These are phyloP conservation scores for Alcedo atthis DNA, from an alignment of 2,797 vertebrate species.

Conservation along the genomic window DNA sequence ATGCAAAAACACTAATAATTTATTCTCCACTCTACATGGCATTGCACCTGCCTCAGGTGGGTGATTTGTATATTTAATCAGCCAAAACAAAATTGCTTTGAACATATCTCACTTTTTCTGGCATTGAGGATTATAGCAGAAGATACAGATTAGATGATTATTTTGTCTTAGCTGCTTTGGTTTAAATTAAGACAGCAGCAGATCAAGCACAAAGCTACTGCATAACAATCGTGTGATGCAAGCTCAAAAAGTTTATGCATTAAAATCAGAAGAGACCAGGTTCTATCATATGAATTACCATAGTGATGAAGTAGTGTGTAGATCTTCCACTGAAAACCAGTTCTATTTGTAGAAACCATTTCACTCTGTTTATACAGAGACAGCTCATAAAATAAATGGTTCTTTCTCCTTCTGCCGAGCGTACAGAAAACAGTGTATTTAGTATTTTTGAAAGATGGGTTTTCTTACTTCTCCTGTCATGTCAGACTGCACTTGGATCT, in stretches of 20 bases:
- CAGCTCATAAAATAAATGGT: neutral
- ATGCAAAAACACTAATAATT: constrained; percentile 18
- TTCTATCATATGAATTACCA: neutral
- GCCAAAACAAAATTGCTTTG: constrained; percentile 56
- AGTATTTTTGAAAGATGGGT: neutral
- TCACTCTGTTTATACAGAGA: neutral
- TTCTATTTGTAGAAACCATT: neutral
- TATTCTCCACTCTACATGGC: constrained; percentile 15
- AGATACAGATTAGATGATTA: constrained; percentile 4
- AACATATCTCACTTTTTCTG: constrained; percentile 12
- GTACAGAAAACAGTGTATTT: neutral
- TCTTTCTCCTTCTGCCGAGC: neutral
- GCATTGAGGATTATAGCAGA: neutral
- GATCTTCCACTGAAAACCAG: neutral
- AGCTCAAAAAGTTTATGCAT: neutral
- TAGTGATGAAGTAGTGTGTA: neutral
- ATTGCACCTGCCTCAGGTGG: neutral
- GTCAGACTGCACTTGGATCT: neutral
- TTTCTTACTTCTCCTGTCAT: neutral
- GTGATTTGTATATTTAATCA: constrained; percentile 57
- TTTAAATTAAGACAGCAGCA: constrained; percentile 39
- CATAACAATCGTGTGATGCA: neutral
- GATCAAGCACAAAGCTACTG: constrained; percentile 26
- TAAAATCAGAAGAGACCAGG: neutral
- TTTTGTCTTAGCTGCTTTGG: constrained; percentile 6